phyloP scores from a whole-genome alignment of 2,888 invertebrate genomes.

The Parnassius glacialis region DNA sequence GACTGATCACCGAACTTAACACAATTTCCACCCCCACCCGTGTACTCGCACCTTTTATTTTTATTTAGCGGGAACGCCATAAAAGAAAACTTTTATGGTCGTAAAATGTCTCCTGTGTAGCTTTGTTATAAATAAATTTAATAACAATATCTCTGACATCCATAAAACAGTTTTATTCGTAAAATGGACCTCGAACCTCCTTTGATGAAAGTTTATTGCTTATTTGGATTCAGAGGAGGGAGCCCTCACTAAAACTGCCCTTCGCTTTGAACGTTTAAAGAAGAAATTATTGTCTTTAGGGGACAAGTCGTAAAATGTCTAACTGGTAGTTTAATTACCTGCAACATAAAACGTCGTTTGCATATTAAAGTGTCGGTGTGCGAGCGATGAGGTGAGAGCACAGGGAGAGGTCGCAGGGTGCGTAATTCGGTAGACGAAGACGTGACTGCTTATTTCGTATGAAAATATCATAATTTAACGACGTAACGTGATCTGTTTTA shows the following conservation, averaged over 20 bases:
- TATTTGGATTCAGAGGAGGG: background rate
- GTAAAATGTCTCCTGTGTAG: slow-evolving; percentile 11
- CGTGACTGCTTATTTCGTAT: background rate
- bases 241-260: background rate
- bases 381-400: background rate
- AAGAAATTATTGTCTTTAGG: background rate
- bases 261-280: background rate
- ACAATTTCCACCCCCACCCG: background rate
- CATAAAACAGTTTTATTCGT: slow-evolving; percentile 3
- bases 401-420: background rate
- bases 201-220: background rate
- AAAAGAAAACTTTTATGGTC: slow-evolving; percentile 8
- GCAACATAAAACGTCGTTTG: background rate
- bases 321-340: slow-evolving; percentile 2
- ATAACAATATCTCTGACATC: slow-evolving; percentile 10
- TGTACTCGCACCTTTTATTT: background rate
- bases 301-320: background rate
- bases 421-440: background rate
- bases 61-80: background rate
- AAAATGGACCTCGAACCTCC: background rate
- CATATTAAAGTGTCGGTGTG: background rate
- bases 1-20: background rate
- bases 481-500: background rate
- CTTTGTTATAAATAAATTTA: slow-evolving; percentile 11
- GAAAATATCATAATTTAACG: background rate